These are phyloP conservation scores for Melanerpes aurifrons DNA, from an alignment of 2,113 vertebrate species.

Conservation along the genomic window DNA sequence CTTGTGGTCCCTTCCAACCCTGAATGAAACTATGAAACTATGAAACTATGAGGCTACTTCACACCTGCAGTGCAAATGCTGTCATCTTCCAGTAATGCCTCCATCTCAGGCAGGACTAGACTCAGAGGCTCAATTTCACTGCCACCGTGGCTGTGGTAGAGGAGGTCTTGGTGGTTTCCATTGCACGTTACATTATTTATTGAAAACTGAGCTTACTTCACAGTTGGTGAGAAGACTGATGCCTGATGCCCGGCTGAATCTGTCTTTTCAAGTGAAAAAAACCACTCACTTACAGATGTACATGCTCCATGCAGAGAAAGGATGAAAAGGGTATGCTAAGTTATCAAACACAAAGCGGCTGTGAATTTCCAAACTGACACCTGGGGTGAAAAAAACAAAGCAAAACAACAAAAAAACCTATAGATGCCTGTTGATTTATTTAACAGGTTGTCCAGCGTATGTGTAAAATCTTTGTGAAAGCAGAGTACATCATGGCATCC, in stretches of 20 bases:
- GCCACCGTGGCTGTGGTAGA: rapidly evolving
- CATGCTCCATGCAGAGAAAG: background rate
- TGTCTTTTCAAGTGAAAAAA: background rate
- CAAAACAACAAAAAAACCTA: background rate
- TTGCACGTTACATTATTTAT: background rate
- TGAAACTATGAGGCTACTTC: background rate
- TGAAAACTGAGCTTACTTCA: rapidly evolving
- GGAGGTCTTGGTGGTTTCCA: background rate
- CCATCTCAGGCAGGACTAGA: rapidly evolving
- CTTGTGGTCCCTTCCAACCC: too few relatives aligned
- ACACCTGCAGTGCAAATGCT: background rate
- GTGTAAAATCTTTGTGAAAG: conserved; percentile 73
- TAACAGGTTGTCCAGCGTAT: conserved; percentile 56
- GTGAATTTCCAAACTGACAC: conserved; percentile 22
- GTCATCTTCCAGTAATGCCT: background rate
- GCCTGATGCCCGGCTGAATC: too few relatives aligned
- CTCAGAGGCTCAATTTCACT: background rate
- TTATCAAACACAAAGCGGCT: conserved; percentile 36
- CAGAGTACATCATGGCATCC: conserved; percentile 57
- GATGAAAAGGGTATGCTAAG: conserved; percentile 37
- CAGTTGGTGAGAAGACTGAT: background rate
- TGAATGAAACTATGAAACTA: too few relatives aligned
- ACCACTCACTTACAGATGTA: rapidly evolving
- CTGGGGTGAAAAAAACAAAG: background rate
- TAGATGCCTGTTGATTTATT: conserved; percentile 66